phyloP scores from a whole-genome alignment of 2,888 invertebrate genomes.

The Proisotoma minuta region DNA sequence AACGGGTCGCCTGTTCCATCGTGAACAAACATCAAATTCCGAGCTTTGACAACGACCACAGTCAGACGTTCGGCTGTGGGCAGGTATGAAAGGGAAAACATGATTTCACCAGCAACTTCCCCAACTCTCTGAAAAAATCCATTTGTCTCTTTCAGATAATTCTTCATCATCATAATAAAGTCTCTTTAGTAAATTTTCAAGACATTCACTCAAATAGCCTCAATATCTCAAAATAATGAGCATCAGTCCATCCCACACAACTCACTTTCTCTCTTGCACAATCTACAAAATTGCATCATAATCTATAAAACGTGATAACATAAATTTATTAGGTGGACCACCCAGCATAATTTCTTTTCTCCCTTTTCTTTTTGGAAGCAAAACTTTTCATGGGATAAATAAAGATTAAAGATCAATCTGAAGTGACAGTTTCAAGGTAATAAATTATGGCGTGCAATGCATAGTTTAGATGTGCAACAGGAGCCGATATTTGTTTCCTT shows the following conservation, averaged over 20 bases:
- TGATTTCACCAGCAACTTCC: slow-evolving; percentile 68
- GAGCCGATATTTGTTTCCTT: neutral
- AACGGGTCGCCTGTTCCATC: slow-evolving; percentile 64
- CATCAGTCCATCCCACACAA: too few species aligned
- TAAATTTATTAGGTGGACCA: too few species aligned
- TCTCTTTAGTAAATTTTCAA: neutral
- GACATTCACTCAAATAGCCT: neutral
- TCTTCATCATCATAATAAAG: too few species aligned
- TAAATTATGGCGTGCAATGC: neutral
- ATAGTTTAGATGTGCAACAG: neutral
- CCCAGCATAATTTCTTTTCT: too few species aligned
- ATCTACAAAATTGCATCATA: too few species aligned
- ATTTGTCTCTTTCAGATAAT: neutral
- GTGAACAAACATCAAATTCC: slow-evolving; percentile 63
- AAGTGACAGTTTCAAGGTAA: too few species aligned
- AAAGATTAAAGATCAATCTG: too few species aligned
- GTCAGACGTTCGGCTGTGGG: slow-evolving; percentile 77
- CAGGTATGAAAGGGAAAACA: slow-evolving; percentile 75
- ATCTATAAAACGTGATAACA: too few species aligned
- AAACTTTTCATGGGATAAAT: too few species aligned
- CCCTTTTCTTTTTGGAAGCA: too few species aligned
- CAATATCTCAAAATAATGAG: neutral
- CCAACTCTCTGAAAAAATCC: slow-evolving; percentile 57
- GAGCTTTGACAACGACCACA: slow-evolving; percentile 69
- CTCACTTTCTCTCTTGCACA: too few species aligned